These are phyloP conservation scores for Trichomalopsis sarcophagae DNA, from an alignment of 1,140 invertebrate genomes.

Conservation along the genomic window DNA sequence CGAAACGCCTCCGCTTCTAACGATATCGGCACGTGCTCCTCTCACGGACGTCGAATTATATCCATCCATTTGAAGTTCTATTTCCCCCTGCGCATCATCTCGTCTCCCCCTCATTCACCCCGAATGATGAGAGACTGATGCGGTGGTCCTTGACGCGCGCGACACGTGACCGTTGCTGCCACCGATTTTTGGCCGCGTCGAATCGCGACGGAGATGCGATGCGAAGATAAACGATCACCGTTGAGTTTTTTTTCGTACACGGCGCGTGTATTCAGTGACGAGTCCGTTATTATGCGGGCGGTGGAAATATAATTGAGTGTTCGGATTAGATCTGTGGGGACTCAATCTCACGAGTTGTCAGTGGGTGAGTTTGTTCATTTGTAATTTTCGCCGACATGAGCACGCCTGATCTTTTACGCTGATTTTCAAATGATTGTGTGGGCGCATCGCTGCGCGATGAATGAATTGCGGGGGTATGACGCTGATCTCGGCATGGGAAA, in stretches of 20 bases:
- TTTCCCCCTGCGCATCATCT: conserved; percentile 12
- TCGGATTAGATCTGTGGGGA: conserved; percentile 28
- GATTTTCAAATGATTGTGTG: conserved; percentile 31
- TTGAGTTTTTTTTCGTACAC: conserved; percentile 16
- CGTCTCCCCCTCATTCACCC: neutral
- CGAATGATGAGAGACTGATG: neutral
- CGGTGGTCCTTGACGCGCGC: conserved; percentile 16
- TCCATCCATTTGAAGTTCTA: conserved; percentile 39
- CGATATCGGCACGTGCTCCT: conserved; percentile 60
- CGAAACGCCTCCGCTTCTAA: conserved; percentile 50
- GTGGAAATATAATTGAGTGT: conserved; percentile 38
- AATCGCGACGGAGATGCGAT: conserved; percentile 41
- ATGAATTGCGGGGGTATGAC: neutral
- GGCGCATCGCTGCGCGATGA: conserved; percentile 1
- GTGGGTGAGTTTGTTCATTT: conserved; percentile 28
- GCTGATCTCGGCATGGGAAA: neutral
- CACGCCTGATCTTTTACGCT: neutral
- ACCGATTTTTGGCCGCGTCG: neutral
- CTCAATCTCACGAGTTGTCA: conserved; percentile 52
- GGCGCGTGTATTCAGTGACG: neutral
- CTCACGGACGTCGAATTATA: conserved; percentile 61
- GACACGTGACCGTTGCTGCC: conserved; percentile 35
- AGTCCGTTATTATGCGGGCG: conserved; percentile 3
- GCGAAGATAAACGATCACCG: conserved; percentile 48
- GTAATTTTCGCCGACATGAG: conserved; percentile 2